Conservation (phyloP, 1,140 invertebrate species). For the Scaptomyza hsui region DNA sequence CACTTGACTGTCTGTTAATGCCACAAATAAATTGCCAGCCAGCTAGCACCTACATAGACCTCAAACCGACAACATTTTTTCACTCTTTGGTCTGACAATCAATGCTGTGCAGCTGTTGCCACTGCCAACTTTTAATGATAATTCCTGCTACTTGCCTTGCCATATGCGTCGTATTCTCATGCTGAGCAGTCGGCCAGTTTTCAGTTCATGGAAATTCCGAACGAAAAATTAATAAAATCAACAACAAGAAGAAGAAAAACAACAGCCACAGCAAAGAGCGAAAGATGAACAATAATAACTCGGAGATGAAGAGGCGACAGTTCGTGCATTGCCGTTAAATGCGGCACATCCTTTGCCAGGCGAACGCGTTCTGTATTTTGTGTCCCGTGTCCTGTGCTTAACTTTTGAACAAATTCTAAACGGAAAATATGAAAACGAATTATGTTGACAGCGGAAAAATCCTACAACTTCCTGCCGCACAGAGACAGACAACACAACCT, state of each 20-base stretch:
- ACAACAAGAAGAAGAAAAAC: constrained; percentile 21
- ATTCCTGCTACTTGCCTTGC: constrained; percentile 51
- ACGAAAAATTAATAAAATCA: constrained; percentile 52
- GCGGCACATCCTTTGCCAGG: constrained; percentile 72
- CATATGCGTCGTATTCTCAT: constrained; percentile 39
- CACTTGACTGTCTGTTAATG: constrained; percentile 77
- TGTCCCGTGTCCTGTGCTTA: constrained; percentile 42
- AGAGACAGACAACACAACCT: constrained; percentile 44
- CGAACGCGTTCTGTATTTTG: constrained; percentile 51
- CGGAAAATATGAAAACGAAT: constrained; percentile 82
- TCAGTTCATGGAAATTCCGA: constrained; percentile 53
- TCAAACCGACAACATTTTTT: not conserved
- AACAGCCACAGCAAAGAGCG: not conserved
- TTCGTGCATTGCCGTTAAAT: constrained; percentile 56
- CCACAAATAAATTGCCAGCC: constrained; percentile 62
- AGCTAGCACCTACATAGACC: constrained; percentile 42
- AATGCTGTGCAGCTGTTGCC: constrained; percentile 70
- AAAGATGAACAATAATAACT: constrained; percentile 6
- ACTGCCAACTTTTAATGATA: constrained; percentile 77
- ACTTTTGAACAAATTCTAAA: constrained; percentile 80
- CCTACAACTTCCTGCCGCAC: constrained; percentile 76
- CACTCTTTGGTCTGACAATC: constrained; percentile 33
- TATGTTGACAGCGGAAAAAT: constrained; percentile 83
- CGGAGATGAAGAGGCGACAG: constrained; percentile 14
- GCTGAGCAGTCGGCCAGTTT: constrained; percentile 11